A percentile compares a stretch with the other conserved stretches of the same genome.
Evolutionary conservation across 2,113 vertebrate species (phyloP).

Genomic region (Ptilonorhynchus violaceus): DNA sequence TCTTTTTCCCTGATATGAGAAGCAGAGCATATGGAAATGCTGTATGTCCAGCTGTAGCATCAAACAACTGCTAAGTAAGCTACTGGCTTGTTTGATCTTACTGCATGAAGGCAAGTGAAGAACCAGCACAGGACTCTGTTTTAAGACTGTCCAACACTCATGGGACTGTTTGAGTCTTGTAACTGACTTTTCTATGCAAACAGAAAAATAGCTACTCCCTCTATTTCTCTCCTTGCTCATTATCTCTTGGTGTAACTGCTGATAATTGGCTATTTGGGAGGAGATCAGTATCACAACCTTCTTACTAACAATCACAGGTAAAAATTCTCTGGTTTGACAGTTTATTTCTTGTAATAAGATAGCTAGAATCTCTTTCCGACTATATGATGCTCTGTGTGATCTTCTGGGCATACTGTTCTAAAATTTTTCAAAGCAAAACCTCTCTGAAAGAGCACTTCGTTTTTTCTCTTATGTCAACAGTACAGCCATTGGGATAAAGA

Average conservation of each 20-base stretch:
- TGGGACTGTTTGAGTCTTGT: neutral
- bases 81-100: neutral
- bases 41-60: neutral
- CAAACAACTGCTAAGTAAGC: neutral
- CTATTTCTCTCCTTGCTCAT: neutral
- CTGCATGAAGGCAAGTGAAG: neutral
- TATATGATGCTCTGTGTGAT: neutral
- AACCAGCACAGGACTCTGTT: neutral
- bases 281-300: neutral
- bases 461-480: neutral
- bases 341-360: neutral
- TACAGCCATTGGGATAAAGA: neutral
- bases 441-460: neutral
- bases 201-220: neutral
- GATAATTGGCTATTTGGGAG: neutral
- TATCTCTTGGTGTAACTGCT: neutral
- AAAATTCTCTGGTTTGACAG: neutral
- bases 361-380: neutral
- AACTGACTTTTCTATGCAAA: neutral
- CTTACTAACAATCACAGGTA: neutral
- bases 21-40: neutral
- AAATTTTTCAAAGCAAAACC: neutral
- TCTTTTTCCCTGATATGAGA: neutral
- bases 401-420: neutral
- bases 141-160: neutral